Evolutionary conservation across 1,140 invertebrate genomes (phyloP).

Genomic region (Anoplolepis gracilipes): DNA sequence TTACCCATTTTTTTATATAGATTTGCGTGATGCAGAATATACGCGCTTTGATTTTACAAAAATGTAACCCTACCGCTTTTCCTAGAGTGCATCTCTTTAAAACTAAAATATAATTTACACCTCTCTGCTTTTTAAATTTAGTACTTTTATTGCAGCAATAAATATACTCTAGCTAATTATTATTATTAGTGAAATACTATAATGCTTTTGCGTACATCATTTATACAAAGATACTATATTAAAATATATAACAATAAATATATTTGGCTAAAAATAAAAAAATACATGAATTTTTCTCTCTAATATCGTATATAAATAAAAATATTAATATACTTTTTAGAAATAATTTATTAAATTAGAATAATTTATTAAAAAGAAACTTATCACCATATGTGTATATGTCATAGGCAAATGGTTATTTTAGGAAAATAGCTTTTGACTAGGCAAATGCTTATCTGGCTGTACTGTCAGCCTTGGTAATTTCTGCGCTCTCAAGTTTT

Average conservation of each 20-base stretch:
- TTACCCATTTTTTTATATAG: constrained; percentile 45
- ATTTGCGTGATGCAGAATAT: constrained; percentile 58
- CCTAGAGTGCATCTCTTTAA: constrained; percentile 15
- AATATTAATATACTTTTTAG: not conserved
- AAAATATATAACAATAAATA: not conserved
- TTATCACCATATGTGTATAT: no score
- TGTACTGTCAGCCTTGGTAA: no score
- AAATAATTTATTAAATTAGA: constrained; percentile 5
- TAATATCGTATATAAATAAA: not conserved
- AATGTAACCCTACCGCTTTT: constrained; percentile 4
- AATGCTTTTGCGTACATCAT: not conserved
- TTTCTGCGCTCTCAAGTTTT: no score
- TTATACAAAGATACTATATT: not conserved
- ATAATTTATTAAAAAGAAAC: constrained; percentile 5
- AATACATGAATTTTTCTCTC: not conserved
- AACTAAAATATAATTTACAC: constrained; percentile 47
- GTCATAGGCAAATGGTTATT: no score
- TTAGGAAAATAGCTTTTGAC: no score
- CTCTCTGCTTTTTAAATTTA: constrained; percentile 17
- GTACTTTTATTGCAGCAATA: not conserved
- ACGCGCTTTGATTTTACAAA: constrained; percentile 67
- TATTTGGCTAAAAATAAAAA: not conserved
- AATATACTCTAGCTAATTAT: not conserved
- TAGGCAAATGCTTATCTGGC: no score
- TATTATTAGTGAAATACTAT: not conserved